Evolutionary conservation across 2,888 invertebrate species (phyloP).

Genomic region (Teleogryllus oceanicus): DNA sequence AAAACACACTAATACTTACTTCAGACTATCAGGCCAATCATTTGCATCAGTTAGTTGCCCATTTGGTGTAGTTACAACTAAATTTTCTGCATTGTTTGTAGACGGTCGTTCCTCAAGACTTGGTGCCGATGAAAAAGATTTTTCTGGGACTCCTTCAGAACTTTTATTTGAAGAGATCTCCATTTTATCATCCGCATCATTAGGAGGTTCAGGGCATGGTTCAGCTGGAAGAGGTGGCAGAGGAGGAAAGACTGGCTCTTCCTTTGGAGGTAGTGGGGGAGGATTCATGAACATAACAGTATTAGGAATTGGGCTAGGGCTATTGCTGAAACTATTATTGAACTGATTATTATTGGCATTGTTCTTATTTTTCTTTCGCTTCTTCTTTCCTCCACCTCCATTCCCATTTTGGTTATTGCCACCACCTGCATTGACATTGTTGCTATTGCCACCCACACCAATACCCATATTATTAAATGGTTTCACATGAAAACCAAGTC

Average conservation of each 20-base stretch:
- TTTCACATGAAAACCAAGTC: constrained; percentile 41
- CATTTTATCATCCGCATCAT: constrained; percentile 19
- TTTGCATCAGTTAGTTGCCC: constrained; percentile 50
- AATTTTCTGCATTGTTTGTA: constrained; percentile 4
- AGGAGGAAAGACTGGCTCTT: constrained; percentile 46
- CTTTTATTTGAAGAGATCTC: background rate
- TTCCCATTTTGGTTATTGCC: constrained; percentile 39
- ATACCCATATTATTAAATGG: constrained; percentile 27
- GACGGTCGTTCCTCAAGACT: constrained; percentile 30
- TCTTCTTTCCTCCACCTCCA: constrained; percentile 65
- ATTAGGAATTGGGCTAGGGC: constrained; percentile 34
- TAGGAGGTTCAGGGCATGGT: constrained; percentile 51
- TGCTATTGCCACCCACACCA: constrained; percentile 41
- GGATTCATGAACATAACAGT: constrained; percentile 45
- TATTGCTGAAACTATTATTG: constrained; percentile 38
- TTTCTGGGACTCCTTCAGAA: background rate
- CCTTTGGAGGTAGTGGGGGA: constrained; percentile 52
- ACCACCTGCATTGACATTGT: constrained; percentile 37
- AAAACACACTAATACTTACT: constrained; percentile 43
- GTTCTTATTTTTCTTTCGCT: constrained; percentile 69
- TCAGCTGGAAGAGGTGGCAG: constrained; percentile 55
- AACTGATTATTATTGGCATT: constrained; percentile 49
- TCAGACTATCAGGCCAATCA: constrained; percentile 74
- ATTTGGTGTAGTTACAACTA: constrained; percentile 45
- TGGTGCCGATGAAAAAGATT: constrained; percentile 23